These are phyloP conservation scores for Synodontis membranacea DNA, from an alignment of 2,113 vertebrate genomes.

Conservation along the genomic window DNA sequence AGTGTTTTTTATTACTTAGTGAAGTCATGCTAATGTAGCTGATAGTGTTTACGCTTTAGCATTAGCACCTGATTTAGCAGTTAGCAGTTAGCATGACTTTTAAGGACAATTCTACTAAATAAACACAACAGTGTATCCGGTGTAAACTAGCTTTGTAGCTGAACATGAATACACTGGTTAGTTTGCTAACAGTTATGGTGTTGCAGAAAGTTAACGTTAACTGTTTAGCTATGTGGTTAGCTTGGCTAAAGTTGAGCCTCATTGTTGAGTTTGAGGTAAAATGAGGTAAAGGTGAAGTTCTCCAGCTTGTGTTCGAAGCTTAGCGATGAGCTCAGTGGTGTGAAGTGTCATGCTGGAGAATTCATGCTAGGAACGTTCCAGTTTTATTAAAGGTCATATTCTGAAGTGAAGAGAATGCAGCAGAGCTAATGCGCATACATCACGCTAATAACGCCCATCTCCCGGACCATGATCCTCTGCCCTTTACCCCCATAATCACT, in stretches of 20 bases:
- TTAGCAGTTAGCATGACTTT: neutral
- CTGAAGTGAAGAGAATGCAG: neutral
- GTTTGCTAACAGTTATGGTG: neutral
- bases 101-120: neutral
- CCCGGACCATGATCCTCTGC: neutral
- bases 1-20: neutral
- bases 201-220: neutral
- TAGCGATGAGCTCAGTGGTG: neutral
- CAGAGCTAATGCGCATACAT: constrained; percentile 4
- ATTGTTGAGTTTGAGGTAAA: neutral
- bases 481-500: neutral
- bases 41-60: neutral
- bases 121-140: neutral
- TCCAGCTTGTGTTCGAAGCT: neutral
- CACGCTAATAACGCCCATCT: neutral
- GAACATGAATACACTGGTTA: neutral
- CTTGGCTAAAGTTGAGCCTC: neutral
- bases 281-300: neutral
- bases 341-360: neutral
- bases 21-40: neutral
- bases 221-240: neutral
- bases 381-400: constrained; percentile 5
- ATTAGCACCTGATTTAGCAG: neutral
- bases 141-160: neutral
- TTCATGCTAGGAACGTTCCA: neutral